These are phyloP conservation scores for Bombus fervidus DNA, from an alignment of 1,140 invertebrate genomes.

Conservation along the genomic window DNA sequence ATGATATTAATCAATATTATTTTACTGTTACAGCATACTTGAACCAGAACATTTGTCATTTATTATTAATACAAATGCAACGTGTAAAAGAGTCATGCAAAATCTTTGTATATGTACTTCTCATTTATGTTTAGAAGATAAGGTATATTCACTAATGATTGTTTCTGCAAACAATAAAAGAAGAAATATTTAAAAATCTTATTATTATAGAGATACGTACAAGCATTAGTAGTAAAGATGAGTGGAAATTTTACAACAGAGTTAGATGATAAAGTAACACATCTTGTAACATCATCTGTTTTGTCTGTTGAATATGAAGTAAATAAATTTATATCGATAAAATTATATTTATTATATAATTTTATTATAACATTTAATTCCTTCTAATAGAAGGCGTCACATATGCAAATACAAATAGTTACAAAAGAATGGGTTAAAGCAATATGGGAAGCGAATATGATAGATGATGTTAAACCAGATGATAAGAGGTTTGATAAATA, in stretches of 20 bases:
- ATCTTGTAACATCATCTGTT: slow-evolving; percentile 90
- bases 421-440: slow-evolving; percentile 89
- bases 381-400: slow-evolving; percentile 86
- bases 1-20: too few relatives aligned
- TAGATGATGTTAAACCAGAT: slow-evolving; percentile 84
- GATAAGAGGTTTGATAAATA: slow-evolving; percentile 86
- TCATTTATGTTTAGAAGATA: slow-evolving; percentile 85
- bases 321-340: slow-evolving; percentile 54
- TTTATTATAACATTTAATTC: slow-evolving; percentile 37
- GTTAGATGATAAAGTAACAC: slow-evolving; percentile 89
- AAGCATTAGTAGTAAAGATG: slow-evolving; percentile 90
- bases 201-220: slow-evolving; percentile 84
- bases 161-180: not conserved
- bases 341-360: slow-evolving; percentile 16
- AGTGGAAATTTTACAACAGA: slow-evolving; percentile 89
- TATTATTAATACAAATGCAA: slow-evolving; percentile 89
- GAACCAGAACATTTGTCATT: slow-evolving; percentile 90
- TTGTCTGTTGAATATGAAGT: slow-evolving; percentile 89
- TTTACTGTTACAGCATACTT: slow-evolving; percentile 85
- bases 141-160: slow-evolving; percentile 80
- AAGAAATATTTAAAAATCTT: slow-evolving; percentile 31
- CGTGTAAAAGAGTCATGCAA: slow-evolving; percentile 91
- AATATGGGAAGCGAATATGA: slow-evolving; percentile 88
- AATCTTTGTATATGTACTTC: slow-evolving; percentile 88
- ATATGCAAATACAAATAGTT: slow-evolving; percentile 89